Percentiles rank a stretch among this genome's conserved stretches.
Evolutionary conservation across 2,888 invertebrate species (phyloP).

Genomic region (Gibbula magus): DNA sequence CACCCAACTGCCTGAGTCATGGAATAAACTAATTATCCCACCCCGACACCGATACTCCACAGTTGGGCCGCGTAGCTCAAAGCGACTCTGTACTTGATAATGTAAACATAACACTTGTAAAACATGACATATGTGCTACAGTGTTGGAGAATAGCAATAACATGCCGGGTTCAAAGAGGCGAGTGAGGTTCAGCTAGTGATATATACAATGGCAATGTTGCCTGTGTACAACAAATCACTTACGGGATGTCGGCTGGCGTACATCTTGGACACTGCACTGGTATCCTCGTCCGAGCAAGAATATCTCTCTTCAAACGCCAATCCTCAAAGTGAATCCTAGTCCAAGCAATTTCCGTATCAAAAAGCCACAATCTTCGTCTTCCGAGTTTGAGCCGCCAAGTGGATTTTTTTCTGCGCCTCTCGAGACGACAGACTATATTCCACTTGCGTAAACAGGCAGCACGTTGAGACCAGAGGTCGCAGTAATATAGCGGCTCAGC

Average conservation of each 20-base stretch:
- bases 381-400: neutral
- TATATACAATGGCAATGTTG: neutral
- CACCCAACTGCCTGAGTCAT: neutral
- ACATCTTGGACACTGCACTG: constrained; percentile 2
- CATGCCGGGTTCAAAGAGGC: neutral
- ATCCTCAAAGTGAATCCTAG: neutral
- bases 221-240: constrained; percentile 10
- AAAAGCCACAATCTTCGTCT: constrained; percentile 16
- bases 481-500: neutral
- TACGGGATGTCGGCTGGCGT: constrained; percentile 15
- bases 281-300: neutral
- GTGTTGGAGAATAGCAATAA: constrained; percentile 11
- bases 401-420: neutral
- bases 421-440: constrained; percentile 16
- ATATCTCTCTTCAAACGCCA: neutral
- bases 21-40: constrained; percentile 13
- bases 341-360: constrained; percentile 11
- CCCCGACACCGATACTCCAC: constrained; percentile 3
- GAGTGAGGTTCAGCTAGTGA: neutral
- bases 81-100: neutral
- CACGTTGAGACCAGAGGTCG: neutral
- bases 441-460: constrained; percentile 17
- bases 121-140: constrained; percentile 16
- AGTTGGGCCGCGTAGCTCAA: neutral
- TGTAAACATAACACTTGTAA: constrained; percentile 9